Evolutionary conservation across 2,888 invertebrate species (phyloP).

Genomic region (Ceramica pisi): DNA sequence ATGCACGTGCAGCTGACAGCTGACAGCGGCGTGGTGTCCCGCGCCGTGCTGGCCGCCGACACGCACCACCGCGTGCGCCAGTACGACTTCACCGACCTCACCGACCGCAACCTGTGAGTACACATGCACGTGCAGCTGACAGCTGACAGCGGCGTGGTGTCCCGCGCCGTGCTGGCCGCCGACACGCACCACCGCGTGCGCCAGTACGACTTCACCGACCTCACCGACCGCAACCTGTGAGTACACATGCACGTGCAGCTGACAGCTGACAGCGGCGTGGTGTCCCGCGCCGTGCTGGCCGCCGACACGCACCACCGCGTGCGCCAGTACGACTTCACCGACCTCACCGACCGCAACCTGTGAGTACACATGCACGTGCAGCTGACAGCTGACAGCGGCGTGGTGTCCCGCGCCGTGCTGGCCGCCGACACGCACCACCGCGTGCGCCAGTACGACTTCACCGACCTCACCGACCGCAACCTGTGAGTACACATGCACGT

Average conservation of each 20-base stretch:
- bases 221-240: conserved; percentile 81
- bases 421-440: conserved; percentile 99
- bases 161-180: conserved; percentile 97
- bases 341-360: conserved; percentile 83
- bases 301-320: conserved; percentile 99
- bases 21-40: conserved; percentile 70
- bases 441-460: conserved; percentile 98
- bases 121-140: too few species aligned
- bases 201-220: conserved; percentile 96
- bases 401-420: conserved; percentile 93
- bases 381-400: too few species aligned
- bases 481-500: conserved; percentile 61
- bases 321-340: conserved; percentile 97
- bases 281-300: conserved; percentile 95
- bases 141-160: too few species aligned
- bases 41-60: conserved; percentile 97
- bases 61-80: conserved; percentile 98
- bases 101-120: conserved; percentile 79
- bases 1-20: too few species aligned
- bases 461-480: conserved; percentile 88
- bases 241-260: conserved; percentile 19
- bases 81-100: conserved; percentile 95
- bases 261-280: too few species aligned
- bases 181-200: conserved; percentile 98
- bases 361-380: conserved; percentile 39